Conservation (phyloP, 2,888 invertebrate genomes). For the Desoria tigrina region DNA sequence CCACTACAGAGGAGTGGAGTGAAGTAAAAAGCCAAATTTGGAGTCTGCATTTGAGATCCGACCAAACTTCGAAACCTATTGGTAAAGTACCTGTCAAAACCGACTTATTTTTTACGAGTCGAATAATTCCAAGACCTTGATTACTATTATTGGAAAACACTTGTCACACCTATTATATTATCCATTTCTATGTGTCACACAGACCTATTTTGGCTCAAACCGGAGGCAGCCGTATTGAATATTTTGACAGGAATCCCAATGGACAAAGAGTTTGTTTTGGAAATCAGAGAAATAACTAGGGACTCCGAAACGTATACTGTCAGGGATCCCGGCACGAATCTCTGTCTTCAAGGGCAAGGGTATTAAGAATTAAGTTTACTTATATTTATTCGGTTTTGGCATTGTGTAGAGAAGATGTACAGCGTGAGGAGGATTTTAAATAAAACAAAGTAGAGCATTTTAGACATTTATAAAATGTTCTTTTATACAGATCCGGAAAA, state of each 20-base stretch:
- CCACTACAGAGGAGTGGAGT: slow-evolving; percentile 32
- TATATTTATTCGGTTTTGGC: background rate
- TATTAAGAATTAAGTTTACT: slow-evolving; percentile 2
- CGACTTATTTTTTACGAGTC: too few relatives aligned
- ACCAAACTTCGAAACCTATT: too few relatives aligned
- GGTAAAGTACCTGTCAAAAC: too few relatives aligned
- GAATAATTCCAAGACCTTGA: slow-evolving; percentile 10
- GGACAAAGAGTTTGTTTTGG: slow-evolving; percentile 22
- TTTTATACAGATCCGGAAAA: slow-evolving; percentile 22
- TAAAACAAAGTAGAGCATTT: background rate
- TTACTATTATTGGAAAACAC: background rate
- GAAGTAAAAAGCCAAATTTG: slow-evolving; percentile 29
- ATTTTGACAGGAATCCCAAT: slow-evolving; percentile 27
- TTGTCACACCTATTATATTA: background rate
- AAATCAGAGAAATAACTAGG: slow-evolving; percentile 28
- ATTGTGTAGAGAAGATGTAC: too few relatives aligned
- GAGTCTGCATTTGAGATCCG: too few relatives aligned
- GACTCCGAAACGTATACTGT: slow-evolving; percentile 33
- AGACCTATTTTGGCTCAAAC: slow-evolving; percentile 28
- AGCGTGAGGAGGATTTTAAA: too few relatives aligned
- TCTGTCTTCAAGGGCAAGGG: slow-evolving; percentile 29
- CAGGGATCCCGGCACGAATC: too few relatives aligned
- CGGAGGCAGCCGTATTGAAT: slow-evolving; percentile 28
- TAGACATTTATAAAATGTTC: background rate
- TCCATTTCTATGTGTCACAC: background rate